Conservation (phyloP, 1,140 invertebrate genomes). For the Drosophila ogumai region DNA sequence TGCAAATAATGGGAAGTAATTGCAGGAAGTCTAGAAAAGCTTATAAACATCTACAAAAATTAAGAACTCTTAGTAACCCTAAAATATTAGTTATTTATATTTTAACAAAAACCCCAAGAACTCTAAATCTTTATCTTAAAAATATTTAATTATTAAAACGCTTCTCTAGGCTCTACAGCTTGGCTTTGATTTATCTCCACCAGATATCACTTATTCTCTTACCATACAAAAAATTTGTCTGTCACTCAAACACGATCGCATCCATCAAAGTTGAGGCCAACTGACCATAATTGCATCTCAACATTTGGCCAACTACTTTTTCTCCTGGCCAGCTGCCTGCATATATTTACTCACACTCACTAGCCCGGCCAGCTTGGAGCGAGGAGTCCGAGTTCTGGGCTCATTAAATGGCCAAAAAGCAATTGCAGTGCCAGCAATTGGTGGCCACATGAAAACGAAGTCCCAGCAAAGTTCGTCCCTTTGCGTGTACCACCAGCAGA, state of each 20-base stretch:
- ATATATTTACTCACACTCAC: slow-evolving; percentile 63
- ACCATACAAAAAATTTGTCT: slow-evolving; percentile 2
- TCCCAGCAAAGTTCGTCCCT: slow-evolving; percentile 47
- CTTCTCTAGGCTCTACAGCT: background rate
- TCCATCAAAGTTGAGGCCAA: slow-evolving; percentile 22
- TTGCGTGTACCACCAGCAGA: slow-evolving; percentile 55
- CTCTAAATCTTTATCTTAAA: background rate
- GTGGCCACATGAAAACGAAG: slow-evolving; percentile 43
- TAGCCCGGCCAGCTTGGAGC: slow-evolving; percentile 49
- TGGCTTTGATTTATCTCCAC: background rate
- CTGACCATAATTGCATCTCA: slow-evolving; percentile 35
- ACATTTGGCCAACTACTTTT: slow-evolving; percentile 10
- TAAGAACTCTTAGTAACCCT: background rate
- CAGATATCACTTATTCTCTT: background rate
- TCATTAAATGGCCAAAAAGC: slow-evolving; percentile 65
- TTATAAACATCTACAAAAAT: background rate
- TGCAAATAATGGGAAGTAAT: slow-evolving; percentile 1
- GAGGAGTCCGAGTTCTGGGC: slow-evolving; percentile 58
- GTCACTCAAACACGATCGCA: slow-evolving; percentile 17
- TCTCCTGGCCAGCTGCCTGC: slow-evolving; percentile 29
- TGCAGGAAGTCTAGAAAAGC: background rate
- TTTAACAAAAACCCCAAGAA: background rate
- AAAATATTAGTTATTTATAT: background rate
- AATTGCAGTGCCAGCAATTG: slow-evolving; percentile 61
- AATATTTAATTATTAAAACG: background rate